Conservation (phyloP, 2,888 invertebrate species). For the Operophtera brumata region DNA sequence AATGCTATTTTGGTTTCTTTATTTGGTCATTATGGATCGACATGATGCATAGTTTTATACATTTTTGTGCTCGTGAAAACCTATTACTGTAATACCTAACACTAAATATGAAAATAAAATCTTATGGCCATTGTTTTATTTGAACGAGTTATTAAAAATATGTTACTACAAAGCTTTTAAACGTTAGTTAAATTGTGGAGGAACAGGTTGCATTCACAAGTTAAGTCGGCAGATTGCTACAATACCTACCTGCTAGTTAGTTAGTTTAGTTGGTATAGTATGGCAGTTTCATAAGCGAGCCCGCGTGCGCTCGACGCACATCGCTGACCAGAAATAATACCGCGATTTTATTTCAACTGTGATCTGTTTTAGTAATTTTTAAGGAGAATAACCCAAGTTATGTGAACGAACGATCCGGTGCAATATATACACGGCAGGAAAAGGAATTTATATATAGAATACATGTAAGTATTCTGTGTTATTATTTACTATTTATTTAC, state of each 20-base stretch:
- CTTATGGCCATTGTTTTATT: too few species aligned
- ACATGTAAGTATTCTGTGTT: slow-evolving; percentile 1
- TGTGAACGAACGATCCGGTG: background rate
- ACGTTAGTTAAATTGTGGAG: too few species aligned
- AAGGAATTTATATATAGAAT: slow-evolving; percentile 1
- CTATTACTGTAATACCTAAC: too few species aligned
- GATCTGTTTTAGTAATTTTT: background rate
- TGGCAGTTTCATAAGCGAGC: slow-evolving; percentile 9
- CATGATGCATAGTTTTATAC: too few species aligned
- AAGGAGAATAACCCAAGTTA: background rate
- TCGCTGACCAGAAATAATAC: background rate
- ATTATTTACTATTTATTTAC: background rate
- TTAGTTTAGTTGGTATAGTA: background rate
- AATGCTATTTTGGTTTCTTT: too few species aligned
- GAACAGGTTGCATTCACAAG: slow-evolving; percentile 10
- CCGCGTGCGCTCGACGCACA: slow-evolving; percentile 8
- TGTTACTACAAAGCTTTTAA: too few species aligned
- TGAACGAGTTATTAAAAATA: too few species aligned
- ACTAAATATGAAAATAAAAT: too few species aligned
- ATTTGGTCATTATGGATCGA: too few species aligned
- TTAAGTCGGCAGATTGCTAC: too few species aligned
- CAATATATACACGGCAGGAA: background rate
- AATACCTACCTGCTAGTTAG: background rate
- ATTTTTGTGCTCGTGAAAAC: too few species aligned
- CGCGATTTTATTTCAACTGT: slow-evolving; percentile 2